Evolutionary conservation across 2,797 vertebrate species (phyloP).

Genomic region (Poecile montanus): DNA sequence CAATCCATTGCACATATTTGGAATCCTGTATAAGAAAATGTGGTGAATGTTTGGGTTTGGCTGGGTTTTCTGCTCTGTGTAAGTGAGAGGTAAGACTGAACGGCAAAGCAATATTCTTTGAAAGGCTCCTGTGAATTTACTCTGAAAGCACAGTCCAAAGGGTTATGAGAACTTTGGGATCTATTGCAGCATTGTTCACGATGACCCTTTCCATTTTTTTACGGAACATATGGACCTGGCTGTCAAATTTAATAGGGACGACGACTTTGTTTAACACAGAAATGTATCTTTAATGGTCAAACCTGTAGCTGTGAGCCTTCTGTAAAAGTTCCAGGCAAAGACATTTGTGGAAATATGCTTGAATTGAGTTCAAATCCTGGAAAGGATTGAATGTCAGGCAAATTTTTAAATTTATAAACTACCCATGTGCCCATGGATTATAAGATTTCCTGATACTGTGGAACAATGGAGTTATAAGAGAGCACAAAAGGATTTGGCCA

Average conservation of each 20-base stretch:
- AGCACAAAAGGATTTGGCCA: neutral
- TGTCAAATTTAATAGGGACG: conserved; percentile 47
- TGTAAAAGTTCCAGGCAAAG: neutral
- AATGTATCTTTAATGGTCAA: conserved; percentile 15
- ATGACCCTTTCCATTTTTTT: conserved; percentile 20
- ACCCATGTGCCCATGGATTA: neutral
- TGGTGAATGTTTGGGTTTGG: neutral
- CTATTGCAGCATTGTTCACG: neutral
- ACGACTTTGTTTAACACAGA: conserved; percentile 26
- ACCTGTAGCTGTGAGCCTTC: conserved; percentile 25
- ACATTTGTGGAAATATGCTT: neutral
- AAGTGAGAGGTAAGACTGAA: neutral
- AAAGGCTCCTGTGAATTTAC: neutral
- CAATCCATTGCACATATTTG: neutral
- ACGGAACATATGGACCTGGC: conserved; percentile 33
- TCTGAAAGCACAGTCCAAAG: neutral
- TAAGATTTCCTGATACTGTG: neutral
- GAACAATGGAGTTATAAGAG: neutral
- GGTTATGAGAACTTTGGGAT: conserved; percentile 37
- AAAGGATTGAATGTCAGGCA: neutral
- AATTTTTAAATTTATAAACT: conserved; percentile 26
- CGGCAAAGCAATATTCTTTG: neutral
- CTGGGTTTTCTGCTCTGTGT: neutral
- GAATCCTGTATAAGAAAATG: neutral
- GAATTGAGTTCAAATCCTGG: conserved; percentile 12